Evolutionary conservation across 2,888 invertebrate genomes (phyloP).

Genomic region (Trimorus sp.): DNA sequence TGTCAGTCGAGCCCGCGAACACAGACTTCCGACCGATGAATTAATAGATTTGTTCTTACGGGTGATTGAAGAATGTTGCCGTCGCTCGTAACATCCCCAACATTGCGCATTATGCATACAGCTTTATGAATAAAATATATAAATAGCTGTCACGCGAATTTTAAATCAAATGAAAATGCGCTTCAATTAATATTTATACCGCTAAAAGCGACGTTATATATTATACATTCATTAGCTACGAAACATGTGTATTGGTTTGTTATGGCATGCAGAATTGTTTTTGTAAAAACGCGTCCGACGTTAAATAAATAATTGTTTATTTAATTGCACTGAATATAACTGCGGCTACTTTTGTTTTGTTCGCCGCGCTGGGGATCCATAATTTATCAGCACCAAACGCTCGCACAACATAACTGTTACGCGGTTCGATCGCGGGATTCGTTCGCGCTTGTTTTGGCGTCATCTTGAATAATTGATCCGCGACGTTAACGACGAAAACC

Average conservation of each 20-base stretch:
- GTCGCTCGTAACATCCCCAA: neutral
- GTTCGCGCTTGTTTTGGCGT: too few species aligned
- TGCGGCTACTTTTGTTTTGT: neutral
- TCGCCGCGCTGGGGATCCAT: neutral
- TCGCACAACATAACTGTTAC: neutral
- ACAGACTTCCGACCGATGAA: too few species aligned
- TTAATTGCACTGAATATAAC: slow-evolving; percentile 2
- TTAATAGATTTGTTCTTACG: neutral
- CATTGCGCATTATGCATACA: neutral
- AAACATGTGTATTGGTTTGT: slow-evolving; percentile 13
- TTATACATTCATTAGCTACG: slow-evolving; percentile 6
- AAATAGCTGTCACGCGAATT: slow-evolving; percentile 13
- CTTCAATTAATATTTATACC: slow-evolving; percentile 22
- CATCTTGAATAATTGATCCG: too few species aligned
- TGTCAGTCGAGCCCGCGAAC: neutral
- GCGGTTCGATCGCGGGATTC: too few species aligned
- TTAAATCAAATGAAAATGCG: slow-evolving; percentile 11
- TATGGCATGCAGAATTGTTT: neutral
- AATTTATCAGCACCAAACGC: neutral
- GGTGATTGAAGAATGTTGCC: neutral
- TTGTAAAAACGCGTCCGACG: neutral
- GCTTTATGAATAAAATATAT: slow-evolving; percentile 19
- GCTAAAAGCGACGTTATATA: neutral
- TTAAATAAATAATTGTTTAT: slow-evolving; percentile 21
- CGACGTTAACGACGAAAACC: too few species aligned